A percentile compares a stretch with the other conserved stretches of the same genome.
Evolutionary conservation across 1,140 invertebrate genomes (phyloP).

Genomic region (Camponotus vicinus): DNA sequence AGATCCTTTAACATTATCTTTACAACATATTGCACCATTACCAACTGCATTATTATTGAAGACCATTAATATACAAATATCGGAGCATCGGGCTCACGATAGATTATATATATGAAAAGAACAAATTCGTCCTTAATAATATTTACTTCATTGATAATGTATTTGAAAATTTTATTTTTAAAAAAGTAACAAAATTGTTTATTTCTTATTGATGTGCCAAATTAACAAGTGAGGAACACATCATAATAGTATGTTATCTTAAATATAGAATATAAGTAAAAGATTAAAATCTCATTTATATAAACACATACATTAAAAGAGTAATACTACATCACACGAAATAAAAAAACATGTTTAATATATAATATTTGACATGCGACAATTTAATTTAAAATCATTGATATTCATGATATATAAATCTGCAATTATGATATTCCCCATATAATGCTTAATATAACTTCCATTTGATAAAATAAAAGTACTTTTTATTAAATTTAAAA

Average conservation of each 20-base stretch:
- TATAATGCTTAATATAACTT: no score
- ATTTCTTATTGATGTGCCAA: slow-evolving; percentile 18
- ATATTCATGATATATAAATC: not conserved
- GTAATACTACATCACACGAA: not conserved
- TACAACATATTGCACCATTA: slow-evolving; percentile 72
- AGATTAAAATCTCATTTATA: not conserved
- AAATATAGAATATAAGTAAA: not conserved
- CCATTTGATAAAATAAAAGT: no score
- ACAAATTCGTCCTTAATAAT: not conserved
- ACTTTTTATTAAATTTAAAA: no score
- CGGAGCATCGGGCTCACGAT: slow-evolving; percentile 60
- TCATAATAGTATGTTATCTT: not conserved
- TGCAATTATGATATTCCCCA: no score
- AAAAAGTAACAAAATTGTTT: slow-evolving; percentile 29
- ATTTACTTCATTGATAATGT: not conserved
- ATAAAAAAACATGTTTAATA: slow-evolving; percentile 25
- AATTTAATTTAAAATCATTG: not conserved
- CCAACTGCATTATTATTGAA: slow-evolving; percentile 73
- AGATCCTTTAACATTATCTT: slow-evolving; percentile 58
- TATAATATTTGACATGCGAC: not conserved
- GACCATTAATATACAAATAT: slow-evolving; percentile 74
- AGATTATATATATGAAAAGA: slow-evolving; percentile 32
- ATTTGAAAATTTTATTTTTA: not conserved
- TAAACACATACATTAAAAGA: not conserved
- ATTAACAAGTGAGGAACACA: slow-evolving; percentile 21